Conservation (phyloP, 2,888 invertebrate species). For the Nemotelus pantherinus region DNA sequence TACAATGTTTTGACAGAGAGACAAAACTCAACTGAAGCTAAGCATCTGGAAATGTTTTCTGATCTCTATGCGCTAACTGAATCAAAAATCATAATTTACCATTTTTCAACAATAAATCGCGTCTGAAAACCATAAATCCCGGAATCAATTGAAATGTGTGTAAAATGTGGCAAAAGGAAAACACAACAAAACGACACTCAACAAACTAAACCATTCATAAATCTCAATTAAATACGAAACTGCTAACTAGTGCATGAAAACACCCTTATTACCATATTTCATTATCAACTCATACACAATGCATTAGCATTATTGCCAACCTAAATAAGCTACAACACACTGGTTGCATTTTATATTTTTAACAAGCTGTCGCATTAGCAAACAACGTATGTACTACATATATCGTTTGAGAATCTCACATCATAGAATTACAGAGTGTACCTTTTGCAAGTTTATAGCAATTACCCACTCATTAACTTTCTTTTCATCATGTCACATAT, state of each 20-base stretch:
- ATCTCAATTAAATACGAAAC: not conserved
- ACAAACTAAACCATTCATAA: too few relatives aligned
- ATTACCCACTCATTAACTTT: conserved; percentile 41
- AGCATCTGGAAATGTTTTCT: too few relatives aligned
- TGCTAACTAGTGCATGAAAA: conserved; percentile 37
- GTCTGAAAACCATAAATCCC: too few relatives aligned
- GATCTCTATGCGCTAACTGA: too few relatives aligned
- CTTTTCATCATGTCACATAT: conserved; percentile 24
- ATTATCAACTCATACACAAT: conserved; percentile 5
- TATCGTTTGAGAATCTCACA: conserved; percentile 26
- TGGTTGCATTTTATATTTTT: conserved; percentile 3
- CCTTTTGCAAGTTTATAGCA: conserved; percentile 29
- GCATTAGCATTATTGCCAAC: conserved; percentile 21
- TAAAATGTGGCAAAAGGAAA: too few relatives aligned
- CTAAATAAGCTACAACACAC: not conserved
- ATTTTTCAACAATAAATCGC: too few relatives aligned
- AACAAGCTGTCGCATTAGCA: too few relatives aligned
- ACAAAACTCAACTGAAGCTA: too few relatives aligned
- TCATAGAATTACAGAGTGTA: conserved; percentile 14
- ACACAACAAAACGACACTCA: too few relatives aligned
- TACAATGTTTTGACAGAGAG: too few relatives aligned
- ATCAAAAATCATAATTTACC: too few relatives aligned
- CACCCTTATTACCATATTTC: conserved; percentile 10
- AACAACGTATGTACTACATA: not conserved
- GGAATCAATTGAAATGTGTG: too few relatives aligned